A percentile compares a stretch with the other conserved stretches of the same genome.
Evolutionary conservation across 2,113 vertebrate species (phyloP).

Genomic region (Pelecanus crispus): DNA sequence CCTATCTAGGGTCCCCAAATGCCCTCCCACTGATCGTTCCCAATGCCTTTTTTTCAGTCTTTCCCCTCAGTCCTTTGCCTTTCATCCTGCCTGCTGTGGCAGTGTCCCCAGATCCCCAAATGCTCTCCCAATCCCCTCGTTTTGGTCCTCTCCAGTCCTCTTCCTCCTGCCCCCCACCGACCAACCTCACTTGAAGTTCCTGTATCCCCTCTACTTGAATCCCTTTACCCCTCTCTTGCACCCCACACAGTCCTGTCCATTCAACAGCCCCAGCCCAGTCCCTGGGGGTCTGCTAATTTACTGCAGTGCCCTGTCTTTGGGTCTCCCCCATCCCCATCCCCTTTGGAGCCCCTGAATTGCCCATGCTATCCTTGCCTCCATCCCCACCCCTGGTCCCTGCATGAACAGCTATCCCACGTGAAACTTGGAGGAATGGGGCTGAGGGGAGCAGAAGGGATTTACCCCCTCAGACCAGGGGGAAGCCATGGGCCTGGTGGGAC

Average conservation of each 20-base stretch:
- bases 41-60: not conserved
- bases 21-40: fast-evolving
- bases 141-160: not conserved
- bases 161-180: not conserved
- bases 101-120: not conserved
- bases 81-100: not conserved
- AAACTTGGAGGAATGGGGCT: not conserved
- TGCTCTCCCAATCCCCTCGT: not conserved
- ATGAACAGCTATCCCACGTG: not conserved
- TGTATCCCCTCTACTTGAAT: not conserved
- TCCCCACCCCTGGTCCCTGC: not conserved
- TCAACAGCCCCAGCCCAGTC: not conserved
- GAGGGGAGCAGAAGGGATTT: not conserved
- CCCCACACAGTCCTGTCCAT: not conserved
- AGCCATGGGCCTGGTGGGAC: no score
- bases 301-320: no score
- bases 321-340: no score
- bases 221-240: not conserved
- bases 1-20: not conserved
- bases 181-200: no score
- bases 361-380: fast-evolving
- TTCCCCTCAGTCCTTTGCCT: not conserved
- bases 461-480: no score
- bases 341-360: not conserved
- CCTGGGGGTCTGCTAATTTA: no score